Base-by-base conservation (phyloP, 2,888 invertebrate species). In the Pinctada fucata region DNA sequence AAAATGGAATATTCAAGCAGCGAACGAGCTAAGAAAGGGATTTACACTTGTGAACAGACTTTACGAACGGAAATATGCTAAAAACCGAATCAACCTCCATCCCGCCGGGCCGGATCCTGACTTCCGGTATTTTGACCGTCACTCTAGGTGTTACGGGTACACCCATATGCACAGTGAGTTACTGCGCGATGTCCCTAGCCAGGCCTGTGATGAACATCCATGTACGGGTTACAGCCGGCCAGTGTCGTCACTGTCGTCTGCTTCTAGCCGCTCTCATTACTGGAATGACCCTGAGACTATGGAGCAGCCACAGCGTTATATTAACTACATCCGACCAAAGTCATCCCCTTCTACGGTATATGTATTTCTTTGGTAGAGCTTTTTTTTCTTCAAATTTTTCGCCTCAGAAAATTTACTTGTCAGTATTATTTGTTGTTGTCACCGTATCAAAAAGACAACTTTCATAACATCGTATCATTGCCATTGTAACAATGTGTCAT, bases 291-390 rank as follows among this genome's bases (percentile, higher is more conserved):
- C 82, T 10, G 80, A 82, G 68, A 78, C 78, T n/a, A 79, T 52
- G 76, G 77, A 77, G 16, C 84, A 87, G 74, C 83, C 87, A 5
- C 84, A 83, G 71, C 79, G 88, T 45, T 88, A 85, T 75, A 85
- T 86, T 8, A 87, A 88, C 72, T 86, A 86, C 72, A 87, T 87
- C 50, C 75, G 89, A 48, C 89, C 89, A n/a, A 73, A 79, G 72
- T 87, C 87, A 4, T 87, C 87, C 3, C 86, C 86, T 2, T 80
- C 80, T 66, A 85, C 84, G 88, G 88, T 87, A 86, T n/a, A n/a
- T n/a, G n/a, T n/a, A n/a, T n/a, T n/a, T 68, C n/a, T n/a, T n/a
- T n/a, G n/a, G n/a, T n/a, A n/a, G n/a, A n/a, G n/a, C n/a, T n/a
- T n/a, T n/a, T n/a, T n/a, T n/a, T n/a, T n/a, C n/a, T n/a, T n/a